Conservation (phyloP, 2,888 invertebrate species). For the Drosophila borealis region DNA sequence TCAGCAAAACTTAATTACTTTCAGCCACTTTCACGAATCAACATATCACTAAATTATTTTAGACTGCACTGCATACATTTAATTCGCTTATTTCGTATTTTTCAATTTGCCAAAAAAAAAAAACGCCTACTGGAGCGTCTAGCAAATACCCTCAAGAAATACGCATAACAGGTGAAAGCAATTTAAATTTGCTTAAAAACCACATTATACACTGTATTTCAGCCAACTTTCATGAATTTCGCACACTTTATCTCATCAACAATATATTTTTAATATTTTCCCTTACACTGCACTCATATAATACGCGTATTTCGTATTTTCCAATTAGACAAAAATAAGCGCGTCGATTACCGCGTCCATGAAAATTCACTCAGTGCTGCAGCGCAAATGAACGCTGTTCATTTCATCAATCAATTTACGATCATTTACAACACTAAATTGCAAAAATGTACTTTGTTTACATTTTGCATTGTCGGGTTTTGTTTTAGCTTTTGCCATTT, state of each 20-base stretch:
- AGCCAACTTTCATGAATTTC: background rate
- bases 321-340: background rate
- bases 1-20: no score
- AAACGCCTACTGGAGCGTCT: no score
- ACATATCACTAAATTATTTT: no score
- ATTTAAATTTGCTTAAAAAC: background rate
- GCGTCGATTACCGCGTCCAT: background rate
- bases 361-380: background rate
- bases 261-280: background rate
- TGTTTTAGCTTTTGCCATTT: background rate
- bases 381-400: background rate
- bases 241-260: background rate
- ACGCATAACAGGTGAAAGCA: background rate
- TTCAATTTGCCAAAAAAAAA: no score
- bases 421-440: slow-evolving; percentile 1
- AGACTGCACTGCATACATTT: no score
- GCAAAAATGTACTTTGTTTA: background rate
- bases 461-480: background rate
- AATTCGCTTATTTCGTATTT: no score
- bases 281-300: background rate
- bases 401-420: background rate
- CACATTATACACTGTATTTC: background rate
- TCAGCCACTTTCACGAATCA: no score
- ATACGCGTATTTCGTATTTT: background rate
- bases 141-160: no score